Base-by-base conservation (phyloP, 2,888 invertebrate genomes). In the Nymphalis urticae region DNA sequence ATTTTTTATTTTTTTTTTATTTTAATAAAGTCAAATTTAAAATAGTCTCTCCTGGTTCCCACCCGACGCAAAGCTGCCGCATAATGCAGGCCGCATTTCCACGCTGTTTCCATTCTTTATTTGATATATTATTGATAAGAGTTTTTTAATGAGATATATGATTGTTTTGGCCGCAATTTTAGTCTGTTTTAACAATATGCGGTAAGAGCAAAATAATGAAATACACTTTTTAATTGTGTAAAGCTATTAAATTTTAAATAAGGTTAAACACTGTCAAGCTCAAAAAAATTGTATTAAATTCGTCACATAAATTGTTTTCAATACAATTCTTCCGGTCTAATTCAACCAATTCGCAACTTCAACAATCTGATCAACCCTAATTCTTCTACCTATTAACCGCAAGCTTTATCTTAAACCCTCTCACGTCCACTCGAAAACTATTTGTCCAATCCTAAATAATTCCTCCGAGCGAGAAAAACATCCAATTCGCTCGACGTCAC, bases 361-460 rank as follows among this genome's bases (percentile, higher is more conserved):
- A 6, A 64, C 67, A 72, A 73, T 70, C 73, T 51, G 72, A 73
- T 73, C 70, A 53, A 42, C 71, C 71, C 72, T 74, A 75, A 77
- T 74, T 75, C 72, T 73, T 70, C 69, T 64, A 73, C 72, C 75
- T 75, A 76, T 78, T 78, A 77, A 75, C 75, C 73, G 59, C 72
- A 51, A 70, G 75, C 75, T 76, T 78, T 77, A 79, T 78, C 78
- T 76, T 75, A 73, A 78, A 80, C 78, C 80, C 80, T 80, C 80
- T 78, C 77, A 77, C 76, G 80, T 78, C 77, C 78, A 75, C 80
- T 80, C 79, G 77, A 80, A 79, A 83, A 84, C 85, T 86, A 84
- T 86, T 86, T 86, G 86, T 85, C 82, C 84, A 74, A 75, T 81
- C 80, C 82, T 80, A 83, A 85, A 85, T 83, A 85, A 84, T 85